phyloP scores from a whole-genome alignment of 2,797 vertebrate genomes.

The Manis crassicaudata region DNA sequence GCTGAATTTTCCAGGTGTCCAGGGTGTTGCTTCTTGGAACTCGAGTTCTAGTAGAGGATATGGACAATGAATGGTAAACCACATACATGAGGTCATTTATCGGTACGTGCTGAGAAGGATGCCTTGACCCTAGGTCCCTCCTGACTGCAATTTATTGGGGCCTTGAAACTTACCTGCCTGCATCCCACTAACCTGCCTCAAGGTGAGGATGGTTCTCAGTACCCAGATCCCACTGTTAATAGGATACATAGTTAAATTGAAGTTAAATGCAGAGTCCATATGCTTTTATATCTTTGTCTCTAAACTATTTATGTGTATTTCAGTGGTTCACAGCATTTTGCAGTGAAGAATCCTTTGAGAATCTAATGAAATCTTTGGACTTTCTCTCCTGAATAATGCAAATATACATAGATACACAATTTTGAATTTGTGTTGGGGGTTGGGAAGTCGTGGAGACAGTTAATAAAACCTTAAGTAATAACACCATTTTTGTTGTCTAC shows the following conservation, averaged over 20 bases:
- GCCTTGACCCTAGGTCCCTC: no score
- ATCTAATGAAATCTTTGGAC: background rate
- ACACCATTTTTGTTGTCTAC: background rate
- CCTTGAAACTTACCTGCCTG: no score
- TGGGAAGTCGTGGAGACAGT: background rate
- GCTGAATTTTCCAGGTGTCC: no score
- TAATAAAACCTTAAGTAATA: background rate
- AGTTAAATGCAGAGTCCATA: background rate
- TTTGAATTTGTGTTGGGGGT: background rate
- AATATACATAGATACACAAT: background rate
- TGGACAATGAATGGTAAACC: no score
- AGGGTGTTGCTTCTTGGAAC: no score
- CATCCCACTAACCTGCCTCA: no score
- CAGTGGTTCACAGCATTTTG: background rate
- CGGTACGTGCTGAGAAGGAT: no score
- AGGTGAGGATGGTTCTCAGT: background rate
- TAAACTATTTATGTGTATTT: background rate
- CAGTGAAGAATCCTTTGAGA: background rate
- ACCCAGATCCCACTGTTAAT: background rate
- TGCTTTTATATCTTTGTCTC: background rate
- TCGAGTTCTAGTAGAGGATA: no score
- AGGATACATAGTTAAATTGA: background rate
- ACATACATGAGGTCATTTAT: no score
- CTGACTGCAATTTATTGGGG: no score
- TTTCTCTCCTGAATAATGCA: background rate